Evolutionary conservation across 2,797 vertebrate genomes (phyloP).

Genomic region (Knipowitschia caucasica): DNA sequence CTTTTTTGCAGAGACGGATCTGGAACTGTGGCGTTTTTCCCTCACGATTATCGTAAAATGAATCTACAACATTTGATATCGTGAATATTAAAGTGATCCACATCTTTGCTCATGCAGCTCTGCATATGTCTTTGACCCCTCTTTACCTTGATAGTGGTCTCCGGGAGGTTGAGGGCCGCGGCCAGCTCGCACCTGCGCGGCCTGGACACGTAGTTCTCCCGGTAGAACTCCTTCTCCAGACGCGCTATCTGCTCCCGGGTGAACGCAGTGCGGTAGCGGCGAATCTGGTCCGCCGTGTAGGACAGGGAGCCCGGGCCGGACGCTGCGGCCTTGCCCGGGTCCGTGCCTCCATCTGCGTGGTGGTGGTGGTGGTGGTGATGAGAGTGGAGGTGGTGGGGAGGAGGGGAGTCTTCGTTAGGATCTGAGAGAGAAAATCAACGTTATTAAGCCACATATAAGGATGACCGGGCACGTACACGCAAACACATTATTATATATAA

Average conservation of each 20-base stretch:
- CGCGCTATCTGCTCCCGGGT: conserved; percentile 95
- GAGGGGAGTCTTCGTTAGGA: conserved; percentile 66
- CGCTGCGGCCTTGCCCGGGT: conserved; percentile 63
- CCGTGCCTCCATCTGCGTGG: conserved; percentile 55
- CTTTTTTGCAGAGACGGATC: no score
- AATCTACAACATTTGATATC: no score
- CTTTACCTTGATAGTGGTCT: conserved; percentile 98
- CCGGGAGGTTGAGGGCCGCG: conserved; percentile 92
- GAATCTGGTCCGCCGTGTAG: conserved; percentile 93
- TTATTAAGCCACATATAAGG: no score
- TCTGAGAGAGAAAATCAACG: conserved; percentile 50
- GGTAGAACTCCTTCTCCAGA: conserved; percentile 97
- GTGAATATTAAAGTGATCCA: no score
- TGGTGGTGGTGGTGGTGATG: conserved; percentile 54
- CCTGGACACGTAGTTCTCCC: conserved; percentile 97
- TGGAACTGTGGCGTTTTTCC: no score
- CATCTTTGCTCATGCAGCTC: no score
- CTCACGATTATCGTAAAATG: no score
- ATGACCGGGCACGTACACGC: no score
- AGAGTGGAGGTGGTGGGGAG: conserved; percentile 40
- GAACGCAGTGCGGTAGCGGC: conserved; percentile 95
- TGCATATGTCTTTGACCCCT: no score
- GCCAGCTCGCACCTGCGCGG: conserved; percentile 94
- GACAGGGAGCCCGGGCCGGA: conserved; percentile 81
- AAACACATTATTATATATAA: no score